phyloP scores from a whole-genome alignment of 2,113 vertebrate genomes.

The Paedocypris sp. region DNA sequence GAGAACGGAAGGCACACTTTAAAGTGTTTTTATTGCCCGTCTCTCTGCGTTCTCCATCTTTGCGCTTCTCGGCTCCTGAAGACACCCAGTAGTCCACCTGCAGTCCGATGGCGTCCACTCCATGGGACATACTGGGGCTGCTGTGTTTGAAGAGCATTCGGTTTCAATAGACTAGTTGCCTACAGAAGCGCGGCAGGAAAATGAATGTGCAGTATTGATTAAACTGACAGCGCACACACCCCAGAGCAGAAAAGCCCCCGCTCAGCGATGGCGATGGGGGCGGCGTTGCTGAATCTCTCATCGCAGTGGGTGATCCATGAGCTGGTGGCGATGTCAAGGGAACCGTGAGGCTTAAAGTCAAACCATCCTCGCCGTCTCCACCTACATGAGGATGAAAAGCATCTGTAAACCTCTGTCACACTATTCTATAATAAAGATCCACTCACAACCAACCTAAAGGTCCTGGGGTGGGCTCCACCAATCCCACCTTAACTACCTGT shows the following conservation, averaged over 20 bases:
- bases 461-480: slow-evolving; percentile 61
- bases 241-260: slow-evolving; percentile 48
- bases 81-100: slow-evolving; percentile 74
- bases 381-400: too few species aligned
- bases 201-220: background rate
- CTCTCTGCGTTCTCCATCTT: slow-evolving; percentile 63
- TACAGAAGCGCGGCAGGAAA: background rate
- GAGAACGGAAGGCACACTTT: slow-evolving; percentile 63
- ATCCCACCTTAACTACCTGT: slow-evolving; percentile 69
- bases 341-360: slow-evolving; percentile 34
- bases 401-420: too few species aligned
- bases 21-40: slow-evolving; percentile 62
- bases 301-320: slow-evolving; percentile 47
- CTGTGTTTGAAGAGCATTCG: slow-evolving; percentile 29
- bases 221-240: slow-evolving; percentile 36
- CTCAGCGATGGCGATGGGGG: slow-evolving; percentile 68
- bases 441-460: slow-evolving; percentile 49
- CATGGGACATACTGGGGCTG: slow-evolving; percentile 55
- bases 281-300: slow-evolving; percentile 58
- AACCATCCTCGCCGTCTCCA: slow-evolving; percentile 31
- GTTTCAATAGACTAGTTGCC: background rate
- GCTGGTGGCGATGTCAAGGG: slow-evolving; percentile 65
- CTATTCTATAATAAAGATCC: too few species aligned
- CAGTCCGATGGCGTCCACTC: slow-evolving; percentile 62
- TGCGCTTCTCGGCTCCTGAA: slow-evolving; percentile 52